These are phyloP conservation scores for Xestia c-nigrum DNA, from an alignment of 2,888 invertebrate species.

Conservation along the genomic window DNA sequence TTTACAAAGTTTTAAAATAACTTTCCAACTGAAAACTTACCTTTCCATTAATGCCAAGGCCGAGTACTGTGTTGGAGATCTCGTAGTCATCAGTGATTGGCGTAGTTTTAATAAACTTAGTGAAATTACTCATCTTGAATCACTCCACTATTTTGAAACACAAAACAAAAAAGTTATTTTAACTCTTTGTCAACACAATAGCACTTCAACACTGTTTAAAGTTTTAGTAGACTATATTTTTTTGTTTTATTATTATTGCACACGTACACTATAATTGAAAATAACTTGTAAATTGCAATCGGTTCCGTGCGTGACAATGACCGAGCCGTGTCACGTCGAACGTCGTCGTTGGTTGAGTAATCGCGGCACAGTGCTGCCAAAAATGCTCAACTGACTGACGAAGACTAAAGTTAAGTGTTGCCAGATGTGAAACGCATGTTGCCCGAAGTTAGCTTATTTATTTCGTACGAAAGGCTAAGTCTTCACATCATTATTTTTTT, in stretches of 20 bases:
- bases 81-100: conserved; percentile 97
- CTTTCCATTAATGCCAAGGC: conserved; percentile 99
- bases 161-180: conserved; percentile 61
- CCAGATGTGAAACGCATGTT: not conserved
- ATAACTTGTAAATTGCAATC: conserved; percentile 36
- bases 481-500: no score
- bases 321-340: conserved; percentile 54
- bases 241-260: conserved; percentile 41
- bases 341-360: conserved; percentile 58
- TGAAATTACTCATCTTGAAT: conserved; percentile 83
- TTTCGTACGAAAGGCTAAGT: not conserved
- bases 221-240: not conserved
- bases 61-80: conserved; percentile 97
- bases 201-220: conserved; percentile 57
- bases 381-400: conserved; percentile 1
- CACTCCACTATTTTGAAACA: conserved; percentile 69
- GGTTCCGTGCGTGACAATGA: conserved; percentile 38
- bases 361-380: conserved; percentile 46
- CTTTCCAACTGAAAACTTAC: conserved; percentile 73
- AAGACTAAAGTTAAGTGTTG: not conserved
- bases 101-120: conserved; percentile 93
- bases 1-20: conserved; percentile 38
- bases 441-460: not conserved
- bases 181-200: conserved; percentile 65
- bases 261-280: conserved; percentile 41